These are phyloP conservation scores for Bembecia ichneumoniformis DNA, from an alignment of 2,888 invertebrate genomes.

Conservation along the genomic window DNA sequence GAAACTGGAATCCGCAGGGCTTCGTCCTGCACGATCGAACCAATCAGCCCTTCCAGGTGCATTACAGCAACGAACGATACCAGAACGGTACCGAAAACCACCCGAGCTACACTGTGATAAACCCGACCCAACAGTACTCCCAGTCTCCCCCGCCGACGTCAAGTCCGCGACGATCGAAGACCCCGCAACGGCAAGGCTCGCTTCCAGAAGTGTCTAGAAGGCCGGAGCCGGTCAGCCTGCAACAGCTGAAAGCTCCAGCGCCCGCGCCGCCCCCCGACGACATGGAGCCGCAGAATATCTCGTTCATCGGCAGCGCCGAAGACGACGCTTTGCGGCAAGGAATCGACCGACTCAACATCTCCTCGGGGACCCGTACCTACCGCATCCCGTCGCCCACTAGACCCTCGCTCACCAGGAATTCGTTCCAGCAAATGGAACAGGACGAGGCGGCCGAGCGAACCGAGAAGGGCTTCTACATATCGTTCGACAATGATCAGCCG, in stretches of 20 bases:
- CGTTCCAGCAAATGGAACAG: constrained; percentile 74
- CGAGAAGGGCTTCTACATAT: constrained; percentile 93
- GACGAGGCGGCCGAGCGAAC: constrained; percentile 57
- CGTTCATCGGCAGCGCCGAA: constrained; percentile 85
- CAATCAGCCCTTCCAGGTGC: constrained; percentile 33
- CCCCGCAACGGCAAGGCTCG: constrained; percentile 73
- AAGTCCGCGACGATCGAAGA: constrained; percentile 75
- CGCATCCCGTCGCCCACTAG: constrained; percentile 91
- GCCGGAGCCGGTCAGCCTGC: constrained; percentile 59
- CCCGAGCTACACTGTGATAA: constrained; percentile 71
- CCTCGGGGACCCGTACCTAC: constrained; percentile 89
- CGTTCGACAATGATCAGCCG: constrained; percentile 90
- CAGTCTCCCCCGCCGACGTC: constrained; percentile 71
- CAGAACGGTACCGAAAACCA: constrained; percentile 78
- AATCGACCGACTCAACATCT: constrained; percentile 84
- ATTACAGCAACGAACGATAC: constrained; percentile 64
- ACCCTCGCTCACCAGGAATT: constrained; percentile 78
- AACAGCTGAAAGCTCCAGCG: constrained; percentile 69
- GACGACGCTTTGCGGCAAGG: constrained; percentile 74
- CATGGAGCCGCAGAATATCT: constrained; percentile 95
- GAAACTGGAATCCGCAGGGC: constrained; percentile 65
- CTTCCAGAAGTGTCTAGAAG: constrained; percentile 36
- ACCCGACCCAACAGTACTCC: constrained; percentile 69
- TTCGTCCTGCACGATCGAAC: constrained; percentile 78
- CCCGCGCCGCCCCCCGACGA: constrained; percentile 83